These are phyloP conservation scores for Shinisaurus crocodilurus DNA, from an alignment of 2,113 vertebrate genomes.

Conservation along the genomic window DNA sequence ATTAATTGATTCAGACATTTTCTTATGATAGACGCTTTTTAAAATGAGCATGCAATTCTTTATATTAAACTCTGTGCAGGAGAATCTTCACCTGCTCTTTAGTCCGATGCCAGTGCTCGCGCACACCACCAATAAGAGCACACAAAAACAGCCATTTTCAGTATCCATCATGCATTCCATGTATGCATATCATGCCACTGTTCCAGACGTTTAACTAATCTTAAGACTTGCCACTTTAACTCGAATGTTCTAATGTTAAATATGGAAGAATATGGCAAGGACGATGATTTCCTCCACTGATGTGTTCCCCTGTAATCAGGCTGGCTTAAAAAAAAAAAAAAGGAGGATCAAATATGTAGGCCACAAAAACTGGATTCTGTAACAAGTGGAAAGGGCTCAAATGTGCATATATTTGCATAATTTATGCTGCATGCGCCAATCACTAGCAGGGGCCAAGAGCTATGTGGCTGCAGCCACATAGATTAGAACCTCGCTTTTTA, in stretches of 20 bases:
- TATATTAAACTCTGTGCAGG: conserved; percentile 42
- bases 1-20: conserved; percentile 55
- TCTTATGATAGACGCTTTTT: conserved; percentile 46
- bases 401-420: background rate
- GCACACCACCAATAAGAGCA: background rate
- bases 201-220: background rate
- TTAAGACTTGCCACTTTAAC: background rate
- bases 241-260: background rate
- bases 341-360: background rate
- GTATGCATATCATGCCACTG: background rate
- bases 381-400: background rate
- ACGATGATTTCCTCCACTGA: background rate
- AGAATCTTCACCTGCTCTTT: background rate
- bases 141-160: conserved; percentile 49
- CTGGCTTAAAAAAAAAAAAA: background rate
- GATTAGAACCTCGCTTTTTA: background rate
- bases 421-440: background rate
- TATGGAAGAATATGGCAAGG: background rate
- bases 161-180: conserved; percentile 10
- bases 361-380: background rate
- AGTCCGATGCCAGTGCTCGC: background rate
- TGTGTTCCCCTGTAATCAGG: background rate
- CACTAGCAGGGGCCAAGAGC: background rate
- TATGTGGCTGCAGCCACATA: background rate
- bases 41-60: conserved; percentile 49